A percentile compares a stretch with the other conserved stretches of the same genome.
phyloP scores from a whole-genome alignment of 2,797 vertebrate species.

The Petrocephalus sullivani region DNA sequence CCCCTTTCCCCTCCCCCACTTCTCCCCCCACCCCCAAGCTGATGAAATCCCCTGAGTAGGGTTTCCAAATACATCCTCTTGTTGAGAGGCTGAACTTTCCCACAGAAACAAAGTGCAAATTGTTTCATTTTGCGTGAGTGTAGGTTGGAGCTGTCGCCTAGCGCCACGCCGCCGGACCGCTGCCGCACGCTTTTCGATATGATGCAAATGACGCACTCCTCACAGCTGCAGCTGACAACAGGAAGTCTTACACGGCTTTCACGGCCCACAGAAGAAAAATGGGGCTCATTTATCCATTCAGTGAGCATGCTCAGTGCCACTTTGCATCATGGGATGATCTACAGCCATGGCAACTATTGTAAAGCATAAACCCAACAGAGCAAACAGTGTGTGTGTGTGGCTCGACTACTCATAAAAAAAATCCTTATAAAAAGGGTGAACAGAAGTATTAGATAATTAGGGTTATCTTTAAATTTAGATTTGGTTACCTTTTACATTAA shows the following conservation, averaged over 20 bases:
- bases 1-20: slow-evolving; percentile 24
- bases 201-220: slow-evolving; percentile 52
- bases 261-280: slow-evolving; percentile 59
- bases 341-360: slow-evolving; percentile 54
- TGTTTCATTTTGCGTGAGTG: slow-evolving; percentile 48
- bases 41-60: slow-evolving; percentile 44
- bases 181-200: slow-evolving; percentile 40
- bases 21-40: background rate
- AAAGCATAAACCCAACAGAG: slow-evolving; percentile 19
- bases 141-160: slow-evolving; percentile 39
- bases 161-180: slow-evolving; percentile 42
- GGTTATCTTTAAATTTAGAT: background rate
- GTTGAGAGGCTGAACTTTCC: slow-evolving; percentile 60
- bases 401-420: slow-evolving; percentile 4
- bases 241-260: slow-evolving; percentile 50
- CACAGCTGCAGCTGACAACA: slow-evolving; percentile 57
- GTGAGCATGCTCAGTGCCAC: slow-evolving; percentile 53
- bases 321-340: slow-evolving; percentile 42
- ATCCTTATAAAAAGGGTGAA: background rate
- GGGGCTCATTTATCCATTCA: slow-evolving; percentile 58
- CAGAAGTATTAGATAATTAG: background rate
- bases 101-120: slow-evolving; percentile 55
- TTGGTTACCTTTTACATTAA: background rate
- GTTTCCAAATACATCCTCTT: slow-evolving; percentile 39
- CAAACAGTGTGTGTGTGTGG: slow-evolving; percentile 17